Base-by-base conservation (phyloP, 2,888 invertebrate genomes). In the Stenoptilia bipunctidactyla region DNA sequence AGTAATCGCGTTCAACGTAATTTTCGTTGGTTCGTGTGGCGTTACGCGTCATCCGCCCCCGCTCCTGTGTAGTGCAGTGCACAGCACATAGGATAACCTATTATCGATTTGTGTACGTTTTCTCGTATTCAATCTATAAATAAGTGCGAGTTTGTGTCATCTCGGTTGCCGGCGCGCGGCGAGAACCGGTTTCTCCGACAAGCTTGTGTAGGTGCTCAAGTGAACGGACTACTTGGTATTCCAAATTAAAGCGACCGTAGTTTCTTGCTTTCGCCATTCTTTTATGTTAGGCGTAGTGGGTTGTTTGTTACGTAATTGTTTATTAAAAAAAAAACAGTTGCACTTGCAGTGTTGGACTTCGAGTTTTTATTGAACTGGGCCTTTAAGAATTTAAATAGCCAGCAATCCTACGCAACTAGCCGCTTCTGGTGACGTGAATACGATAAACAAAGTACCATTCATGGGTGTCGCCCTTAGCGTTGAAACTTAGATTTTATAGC, bases 71-170 rank as follows among this genome's bases (percentile, higher is more conserved):
- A 44, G 53, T 46, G 46, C 51, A 52, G 50, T 61, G 62, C 56
- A 63, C 50, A 60, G 62, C 56, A 63, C 50, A 56, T 61, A 56
- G 53, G 20, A 3, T 20, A 20, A 53, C 47, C 55, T 68, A 60
- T 69, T 80, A 79, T 79, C 73, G 77, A 79, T 80, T 79, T 76
- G 73, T 79, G 57, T 76, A 75, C 68, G 68, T 76, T 77, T 74
- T 69, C 57, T 65, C 20, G 20, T 20, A 20, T 20, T 8, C 20
- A 20, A 20, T 67, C 77, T 77, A 72, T 73, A 74, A 77, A 77
- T 79, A 79, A 75, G 69, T 67, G 60, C 65, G 56, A 71, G 69
- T 79, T 77, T 77, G 73, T 76, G 71, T 75, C 73, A 74, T 70
- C 68, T 66, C 52, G 49, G 55, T 55, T 43, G 58, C 54, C 53